phyloP scores from a whole-genome alignment of 2,888 invertebrate genomes.

The Eubasilissa splendida region DNA sequence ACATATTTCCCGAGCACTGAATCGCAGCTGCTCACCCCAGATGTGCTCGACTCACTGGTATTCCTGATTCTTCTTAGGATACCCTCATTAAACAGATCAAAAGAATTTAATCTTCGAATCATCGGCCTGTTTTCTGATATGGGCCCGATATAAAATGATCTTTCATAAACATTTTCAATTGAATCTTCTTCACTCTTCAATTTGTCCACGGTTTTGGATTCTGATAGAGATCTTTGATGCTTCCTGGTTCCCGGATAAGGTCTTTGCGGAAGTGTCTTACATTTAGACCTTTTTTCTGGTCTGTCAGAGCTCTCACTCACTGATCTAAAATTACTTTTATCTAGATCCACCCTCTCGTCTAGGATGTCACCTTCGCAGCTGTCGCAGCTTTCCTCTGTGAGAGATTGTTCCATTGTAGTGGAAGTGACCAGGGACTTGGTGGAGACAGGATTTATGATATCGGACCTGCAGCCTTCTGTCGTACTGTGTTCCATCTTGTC shows the following conservation, averaged over 20 bases:
- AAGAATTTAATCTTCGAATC: conserved; percentile 66
- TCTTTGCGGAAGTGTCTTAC: conserved; percentile 75
- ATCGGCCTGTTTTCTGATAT: conserved; percentile 61
- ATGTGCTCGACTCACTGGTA: conserved; percentile 83
- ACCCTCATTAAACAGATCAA: conserved; percentile 68
- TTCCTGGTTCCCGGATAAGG: conserved; percentile 67
- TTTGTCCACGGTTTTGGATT: conserved; percentile 80
- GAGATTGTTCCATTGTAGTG: conserved; percentile 61
- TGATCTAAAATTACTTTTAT: conserved; percentile 40
- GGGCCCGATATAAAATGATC: conserved; percentile 61
- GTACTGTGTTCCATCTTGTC: conserved; percentile 70
- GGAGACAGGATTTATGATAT: conserved; percentile 61
- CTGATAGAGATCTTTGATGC: conserved; percentile 78
- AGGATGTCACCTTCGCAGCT: conserved; percentile 65
- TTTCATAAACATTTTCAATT: conserved; percentile 63
- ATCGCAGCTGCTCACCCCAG: conserved; percentile 87
- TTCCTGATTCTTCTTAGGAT: conserved; percentile 64
- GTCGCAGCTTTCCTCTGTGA: conserved; percentile 58
- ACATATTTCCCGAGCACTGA: conserved; percentile 77
- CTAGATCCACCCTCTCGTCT: conserved; percentile 63
- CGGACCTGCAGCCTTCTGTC: conserved; percentile 68
- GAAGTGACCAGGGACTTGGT: conserved; percentile 9
- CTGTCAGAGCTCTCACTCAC: conserved; percentile 51
- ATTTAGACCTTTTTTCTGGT: conserved; percentile 65
- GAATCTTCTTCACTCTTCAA: conserved; percentile 64